Evolutionary conservation across 1,140 invertebrate species (phyloP).

Genomic region (Heliconius eleuchia): DNA sequence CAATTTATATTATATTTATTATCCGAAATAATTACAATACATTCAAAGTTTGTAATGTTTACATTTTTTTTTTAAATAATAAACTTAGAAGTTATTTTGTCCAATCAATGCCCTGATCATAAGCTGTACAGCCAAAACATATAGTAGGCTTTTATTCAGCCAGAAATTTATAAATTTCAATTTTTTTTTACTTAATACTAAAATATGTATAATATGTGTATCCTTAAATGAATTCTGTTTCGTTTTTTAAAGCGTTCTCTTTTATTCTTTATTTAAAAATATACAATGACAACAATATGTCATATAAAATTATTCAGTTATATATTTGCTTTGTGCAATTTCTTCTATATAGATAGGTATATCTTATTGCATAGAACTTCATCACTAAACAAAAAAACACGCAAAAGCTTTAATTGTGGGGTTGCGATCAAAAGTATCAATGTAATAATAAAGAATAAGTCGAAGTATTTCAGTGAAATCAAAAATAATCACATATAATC

Average conservation of each 20-base stretch:
- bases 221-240: neutral
- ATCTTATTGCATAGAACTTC: neutral
- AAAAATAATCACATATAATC: neutral
- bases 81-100: neutral
- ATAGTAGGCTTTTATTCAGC: neutral
- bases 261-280: neutral
- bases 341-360: neutral
- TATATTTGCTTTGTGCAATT: neutral
- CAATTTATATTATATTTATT: constrained; percentile 12
- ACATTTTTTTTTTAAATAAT: neutral
- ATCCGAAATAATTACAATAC: neutral
- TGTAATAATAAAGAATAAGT: neutral
- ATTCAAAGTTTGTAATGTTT: neutral
- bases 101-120: neutral
- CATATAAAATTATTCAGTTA: constrained; percentile 4
- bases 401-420: neutral
- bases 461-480: neutral
- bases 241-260: neutral
- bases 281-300: neutral
- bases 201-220: neutral
- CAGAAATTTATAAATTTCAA: neutral
- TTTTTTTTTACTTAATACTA: neutral
- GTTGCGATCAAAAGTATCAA: neutral
- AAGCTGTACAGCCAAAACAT: neutral
- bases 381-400: neutral